These are phyloP conservation scores for Pantelozetes paolii DNA, from an alignment of 2,888 invertebrate species.

Conservation along the genomic window DNA sequence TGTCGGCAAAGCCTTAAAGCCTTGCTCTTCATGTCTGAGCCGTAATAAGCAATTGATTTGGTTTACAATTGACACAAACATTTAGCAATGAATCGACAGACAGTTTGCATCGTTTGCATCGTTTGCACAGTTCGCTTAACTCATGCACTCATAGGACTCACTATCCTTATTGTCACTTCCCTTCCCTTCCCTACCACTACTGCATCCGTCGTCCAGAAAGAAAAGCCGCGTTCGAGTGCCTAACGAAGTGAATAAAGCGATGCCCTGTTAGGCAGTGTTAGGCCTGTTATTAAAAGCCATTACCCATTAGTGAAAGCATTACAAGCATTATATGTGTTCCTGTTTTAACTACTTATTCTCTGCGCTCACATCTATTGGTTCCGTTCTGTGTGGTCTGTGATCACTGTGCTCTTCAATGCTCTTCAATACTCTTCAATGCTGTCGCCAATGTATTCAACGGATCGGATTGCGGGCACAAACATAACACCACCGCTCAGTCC, in stretches of 20 bases:
- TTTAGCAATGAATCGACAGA: constrained; percentile 14
- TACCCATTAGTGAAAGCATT: constrained; percentile 7
- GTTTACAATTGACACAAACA: constrained; percentile 13
- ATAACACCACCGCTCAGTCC: constrained; percentile 17
- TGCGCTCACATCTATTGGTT: constrained; percentile 14
- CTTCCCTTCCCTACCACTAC: constrained; percentile 13
- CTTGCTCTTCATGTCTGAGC: not conserved
- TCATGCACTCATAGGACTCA: not conserved
- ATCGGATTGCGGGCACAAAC: constrained; percentile 14
- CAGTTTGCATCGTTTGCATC: not conserved
- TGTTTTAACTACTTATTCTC: constrained; percentile 28
- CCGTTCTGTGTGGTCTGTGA: constrained; percentile 34
- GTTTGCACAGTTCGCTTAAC: not conserved
- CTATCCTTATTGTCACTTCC: constrained; percentile 30
- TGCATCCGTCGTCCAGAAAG: constrained; percentile 7
- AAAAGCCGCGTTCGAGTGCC: constrained; percentile 27
- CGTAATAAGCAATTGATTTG: constrained; percentile 7
- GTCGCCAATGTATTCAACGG: constrained; percentile 18
- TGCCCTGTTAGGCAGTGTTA: not conserved
- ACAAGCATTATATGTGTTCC: constrained; percentile 30
- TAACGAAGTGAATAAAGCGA: constrained; percentile 36
- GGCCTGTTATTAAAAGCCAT: constrained; percentile 31
- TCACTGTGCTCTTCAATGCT: no score
- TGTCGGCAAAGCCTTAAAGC: constrained; percentile 11
- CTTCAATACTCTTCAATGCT: not conserved